phyloP scores from a whole-genome alignment of 1,140 invertebrate genomes.

The Sarcophaga bullata region DNA sequence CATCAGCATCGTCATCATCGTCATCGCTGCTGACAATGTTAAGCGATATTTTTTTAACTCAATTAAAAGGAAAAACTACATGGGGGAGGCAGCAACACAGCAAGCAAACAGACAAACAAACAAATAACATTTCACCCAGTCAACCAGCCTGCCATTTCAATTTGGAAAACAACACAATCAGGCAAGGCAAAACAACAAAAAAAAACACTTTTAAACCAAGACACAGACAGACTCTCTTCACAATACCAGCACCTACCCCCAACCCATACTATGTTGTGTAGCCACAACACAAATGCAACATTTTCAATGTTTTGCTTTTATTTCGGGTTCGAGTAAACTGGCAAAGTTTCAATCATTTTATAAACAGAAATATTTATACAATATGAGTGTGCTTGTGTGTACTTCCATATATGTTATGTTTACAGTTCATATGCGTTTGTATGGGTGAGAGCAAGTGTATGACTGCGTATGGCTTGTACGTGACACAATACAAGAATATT shows the following conservation, averaged over 20 bases:
- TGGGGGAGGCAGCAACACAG: not conserved
- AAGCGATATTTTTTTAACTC: not conserved
- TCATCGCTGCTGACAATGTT: no score
- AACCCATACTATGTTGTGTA: no score
- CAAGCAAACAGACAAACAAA: not conserved
- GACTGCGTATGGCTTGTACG: not conserved
- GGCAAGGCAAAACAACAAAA: not conserved
- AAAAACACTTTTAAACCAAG: not conserved
- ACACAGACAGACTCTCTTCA: not conserved
- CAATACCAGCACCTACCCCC: not conserved
- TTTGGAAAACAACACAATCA: not conserved
- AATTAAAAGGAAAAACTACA: not conserved
- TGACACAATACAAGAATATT: not conserved
- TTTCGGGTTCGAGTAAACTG: not conserved
- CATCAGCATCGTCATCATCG: no score
- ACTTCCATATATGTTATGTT: no score
- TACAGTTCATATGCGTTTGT: not conserved
- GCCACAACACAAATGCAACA: not conserved
- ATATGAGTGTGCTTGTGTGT: not conserved
- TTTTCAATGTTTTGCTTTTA: not conserved
- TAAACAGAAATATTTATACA: not conserved
- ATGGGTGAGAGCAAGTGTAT: not conserved
- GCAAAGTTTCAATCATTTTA: constrained; percentile 1
- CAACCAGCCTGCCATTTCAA: no score
- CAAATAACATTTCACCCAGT: not conserved